These are phyloP conservation scores for Phoxinus dragarum DNA, from an alignment of 2,797 vertebrate genomes.

Conservation along the genomic window DNA sequence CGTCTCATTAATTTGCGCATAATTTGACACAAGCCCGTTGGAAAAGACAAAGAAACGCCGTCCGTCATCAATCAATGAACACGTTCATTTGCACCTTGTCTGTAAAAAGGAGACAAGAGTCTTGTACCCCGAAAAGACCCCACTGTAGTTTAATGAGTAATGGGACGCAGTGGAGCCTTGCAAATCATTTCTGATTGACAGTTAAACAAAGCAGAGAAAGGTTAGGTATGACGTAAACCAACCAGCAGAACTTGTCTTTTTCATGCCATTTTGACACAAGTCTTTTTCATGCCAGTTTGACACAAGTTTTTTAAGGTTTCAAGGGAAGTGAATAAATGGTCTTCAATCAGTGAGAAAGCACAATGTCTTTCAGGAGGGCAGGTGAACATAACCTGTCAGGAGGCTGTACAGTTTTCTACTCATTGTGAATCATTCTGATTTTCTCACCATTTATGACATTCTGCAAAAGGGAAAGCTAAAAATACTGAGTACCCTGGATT, in stretches of 20 bases:
- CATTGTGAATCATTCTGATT: not conserved
- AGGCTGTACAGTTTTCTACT: not conserved
- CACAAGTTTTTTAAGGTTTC: not conserved
- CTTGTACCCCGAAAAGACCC: constrained; percentile 6
- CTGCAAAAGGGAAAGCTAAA: not conserved
- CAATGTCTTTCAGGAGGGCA: not conserved
- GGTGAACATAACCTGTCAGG: constrained; percentile 19
- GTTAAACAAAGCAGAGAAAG: constrained; percentile 60
- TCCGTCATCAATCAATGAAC: constrained; percentile 5
- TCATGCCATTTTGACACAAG: constrained; percentile 29
- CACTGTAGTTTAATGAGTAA: constrained; percentile 33
- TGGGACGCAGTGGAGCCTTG: constrained; percentile 1
- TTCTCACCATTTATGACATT: not conserved
- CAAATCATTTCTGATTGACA: constrained; percentile 41
- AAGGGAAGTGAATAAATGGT: not conserved
- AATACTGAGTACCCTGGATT: not conserved
- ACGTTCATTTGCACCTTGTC: constrained; percentile 20
- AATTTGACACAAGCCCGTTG: constrained; percentile 32
- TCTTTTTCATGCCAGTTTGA: constrained; percentile 28
- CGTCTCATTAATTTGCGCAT: constrained; percentile 32
- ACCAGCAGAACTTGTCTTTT: not conserved
- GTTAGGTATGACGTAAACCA: constrained; percentile 52
- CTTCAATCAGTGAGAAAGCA: not conserved
- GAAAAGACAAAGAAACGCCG: constrained; percentile 14
- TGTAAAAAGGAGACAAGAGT: constrained; percentile 17